phyloP scores from a whole-genome alignment of 2,113 vertebrate species.

The Aviceda subcristata region DNA sequence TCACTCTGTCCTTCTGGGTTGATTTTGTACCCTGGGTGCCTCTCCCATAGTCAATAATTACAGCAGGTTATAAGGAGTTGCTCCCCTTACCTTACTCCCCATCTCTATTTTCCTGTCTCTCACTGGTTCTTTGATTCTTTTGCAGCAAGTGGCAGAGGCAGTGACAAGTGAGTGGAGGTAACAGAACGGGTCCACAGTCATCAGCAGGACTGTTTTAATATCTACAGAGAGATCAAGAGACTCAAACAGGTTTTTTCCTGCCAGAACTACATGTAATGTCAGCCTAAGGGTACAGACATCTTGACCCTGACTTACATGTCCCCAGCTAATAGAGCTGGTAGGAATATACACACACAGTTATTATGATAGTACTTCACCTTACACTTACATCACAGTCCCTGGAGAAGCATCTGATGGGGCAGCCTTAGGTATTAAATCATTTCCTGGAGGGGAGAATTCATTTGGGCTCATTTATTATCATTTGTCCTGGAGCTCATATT shows the following conservation, averaged over 20 bases:
- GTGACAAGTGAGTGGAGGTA: background rate
- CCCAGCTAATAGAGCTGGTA: background rate
- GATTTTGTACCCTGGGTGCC: background rate
- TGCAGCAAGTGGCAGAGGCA: background rate
- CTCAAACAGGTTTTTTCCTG: background rate
- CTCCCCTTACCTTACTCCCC: background rate
- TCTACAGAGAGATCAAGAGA: background rate
- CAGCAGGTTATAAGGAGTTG: background rate
- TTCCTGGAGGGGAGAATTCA: slow-evolving; percentile 34
- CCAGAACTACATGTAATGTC: background rate
- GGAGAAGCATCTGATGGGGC: background rate
- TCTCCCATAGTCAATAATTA: background rate
- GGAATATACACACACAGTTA: background rate
- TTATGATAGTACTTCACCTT: slow-evolving; percentile 38
- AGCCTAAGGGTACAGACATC: background rate
- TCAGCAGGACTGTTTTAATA: background rate
- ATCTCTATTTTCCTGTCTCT: background rate
- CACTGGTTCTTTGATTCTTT: background rate
- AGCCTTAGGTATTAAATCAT: slow-evolving; percentile 4
- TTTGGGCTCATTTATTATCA: slow-evolving; percentile 21
- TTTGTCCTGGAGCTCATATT: background rate
- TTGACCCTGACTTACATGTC: background rate
- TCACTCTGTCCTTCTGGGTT: background rate
- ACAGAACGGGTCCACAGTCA: background rate
- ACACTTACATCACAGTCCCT: slow-evolving; percentile 53